Conservation (phyloP, 2,113 vertebrate genomes). For the Pteruthius melanotis region DNA sequence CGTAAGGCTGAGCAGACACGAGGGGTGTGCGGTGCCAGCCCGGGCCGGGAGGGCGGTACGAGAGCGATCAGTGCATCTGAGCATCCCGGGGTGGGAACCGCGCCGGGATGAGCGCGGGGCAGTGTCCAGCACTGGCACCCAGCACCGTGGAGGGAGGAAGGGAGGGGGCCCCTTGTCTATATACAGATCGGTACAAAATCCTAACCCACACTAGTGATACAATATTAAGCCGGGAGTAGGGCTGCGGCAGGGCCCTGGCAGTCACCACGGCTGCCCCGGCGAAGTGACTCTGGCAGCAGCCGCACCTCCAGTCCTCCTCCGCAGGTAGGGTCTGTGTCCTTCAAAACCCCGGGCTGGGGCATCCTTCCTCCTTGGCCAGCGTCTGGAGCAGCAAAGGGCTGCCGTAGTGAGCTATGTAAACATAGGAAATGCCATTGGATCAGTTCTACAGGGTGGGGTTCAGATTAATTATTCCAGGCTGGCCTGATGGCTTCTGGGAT, state of each 20-base stretch:
- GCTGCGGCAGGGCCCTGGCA: neutral
- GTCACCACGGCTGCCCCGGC: neutral
- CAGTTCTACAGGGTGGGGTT: neutral
- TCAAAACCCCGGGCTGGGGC: neutral
- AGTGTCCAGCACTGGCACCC: constrained; percentile 43
- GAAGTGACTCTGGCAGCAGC: neutral
- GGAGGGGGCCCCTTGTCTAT: neutral
- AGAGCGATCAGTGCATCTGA: neutral
- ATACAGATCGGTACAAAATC: neutral
- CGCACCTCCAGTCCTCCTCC: neutral
- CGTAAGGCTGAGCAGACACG: neutral
- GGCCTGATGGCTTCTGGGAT: neutral
- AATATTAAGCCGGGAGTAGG: neutral
- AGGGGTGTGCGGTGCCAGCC: neutral
- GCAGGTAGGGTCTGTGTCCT: neutral
- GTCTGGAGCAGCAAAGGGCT: neutral
- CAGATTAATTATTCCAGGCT: neutral
- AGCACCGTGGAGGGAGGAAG: neutral
- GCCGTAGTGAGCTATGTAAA: neutral
- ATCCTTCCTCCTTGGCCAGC: neutral
- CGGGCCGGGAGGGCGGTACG: neutral
- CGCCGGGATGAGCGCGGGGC: neutral
- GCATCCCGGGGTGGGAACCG: neutral
- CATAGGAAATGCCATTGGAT: neutral
- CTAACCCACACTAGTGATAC: neutral